Conservation (phyloP, 2,797 vertebrate genomes). For the Gymnoscopelus braueri region DNA sequence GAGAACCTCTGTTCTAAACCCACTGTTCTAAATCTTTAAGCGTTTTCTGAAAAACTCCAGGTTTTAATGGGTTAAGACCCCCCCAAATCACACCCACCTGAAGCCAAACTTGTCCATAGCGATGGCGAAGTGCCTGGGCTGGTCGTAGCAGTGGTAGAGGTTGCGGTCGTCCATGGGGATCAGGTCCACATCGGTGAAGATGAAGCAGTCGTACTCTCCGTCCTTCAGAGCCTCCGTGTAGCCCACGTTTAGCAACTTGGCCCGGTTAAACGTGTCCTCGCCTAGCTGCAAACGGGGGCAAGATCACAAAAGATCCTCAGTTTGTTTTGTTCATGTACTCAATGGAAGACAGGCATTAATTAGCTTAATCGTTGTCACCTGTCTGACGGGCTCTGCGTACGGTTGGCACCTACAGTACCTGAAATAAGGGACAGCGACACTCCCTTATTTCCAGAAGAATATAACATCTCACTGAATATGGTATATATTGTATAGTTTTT, state of each 20-base stretch:
- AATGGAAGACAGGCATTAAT: not conserved
- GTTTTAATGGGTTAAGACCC: too few species aligned
- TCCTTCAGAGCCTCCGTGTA: constrained; percentile 94
- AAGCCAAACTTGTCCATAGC: constrained; percentile 99
- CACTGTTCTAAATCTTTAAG: too few species aligned
- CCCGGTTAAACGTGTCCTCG: constrained; percentile 96
- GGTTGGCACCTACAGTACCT: too few species aligned
- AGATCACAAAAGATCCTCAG: not conserved
- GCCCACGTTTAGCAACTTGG: constrained; percentile 95
- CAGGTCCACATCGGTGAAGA: constrained; percentile 97
- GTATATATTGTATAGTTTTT: too few species aligned
- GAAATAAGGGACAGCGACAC: too few species aligned
- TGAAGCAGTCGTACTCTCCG: constrained; percentile 94
- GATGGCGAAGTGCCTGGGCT: constrained; percentile 96
- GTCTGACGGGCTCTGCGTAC: not conserved
- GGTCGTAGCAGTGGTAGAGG: constrained; percentile 97
- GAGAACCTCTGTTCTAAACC: not conserved
- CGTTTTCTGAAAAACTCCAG: too few species aligned
- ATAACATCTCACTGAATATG: too few species aligned
- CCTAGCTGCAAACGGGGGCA: constrained; percentile 82
- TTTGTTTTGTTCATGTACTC: constrained; percentile 1
- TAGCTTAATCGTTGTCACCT: constrained; percentile 6
- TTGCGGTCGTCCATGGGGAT: constrained; percentile 99
- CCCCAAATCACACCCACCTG: constrained; percentile 76
- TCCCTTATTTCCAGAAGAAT: too few species aligned